phyloP scores from a whole-genome alignment of 2,797 vertebrate genomes.

The Luscinia megarhynchos region DNA sequence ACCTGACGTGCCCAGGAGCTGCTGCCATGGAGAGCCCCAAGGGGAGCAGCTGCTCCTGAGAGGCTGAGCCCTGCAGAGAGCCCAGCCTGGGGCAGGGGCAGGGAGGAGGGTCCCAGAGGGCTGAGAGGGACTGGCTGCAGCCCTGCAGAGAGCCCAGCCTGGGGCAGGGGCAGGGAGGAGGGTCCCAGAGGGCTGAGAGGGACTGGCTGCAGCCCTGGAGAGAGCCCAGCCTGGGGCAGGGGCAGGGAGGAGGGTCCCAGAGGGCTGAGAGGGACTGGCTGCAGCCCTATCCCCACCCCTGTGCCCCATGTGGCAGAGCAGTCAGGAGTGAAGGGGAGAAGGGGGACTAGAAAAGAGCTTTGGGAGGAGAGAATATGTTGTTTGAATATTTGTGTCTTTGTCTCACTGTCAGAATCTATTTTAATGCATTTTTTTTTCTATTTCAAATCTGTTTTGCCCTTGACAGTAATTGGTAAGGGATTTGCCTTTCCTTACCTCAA shows the following conservation, averaged over 20 bases:
- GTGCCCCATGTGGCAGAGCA: not conserved
- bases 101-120: too few relatives aligned
- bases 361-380: not conserved
- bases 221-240: not conserved
- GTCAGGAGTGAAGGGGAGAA: fast-evolving
- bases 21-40: not conserved
- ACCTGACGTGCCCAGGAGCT: fast-evolving
- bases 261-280: not conserved
- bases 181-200: not conserved
- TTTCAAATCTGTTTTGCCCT: not conserved
- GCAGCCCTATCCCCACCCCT: not conserved
- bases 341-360: not conserved
- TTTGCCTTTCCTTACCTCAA: not conserved
- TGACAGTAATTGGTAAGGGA: not conserved
- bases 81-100: too few relatives aligned
- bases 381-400: not conserved
- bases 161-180: not conserved
- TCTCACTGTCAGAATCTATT: not conserved
- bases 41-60: not conserved
- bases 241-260: not conserved
- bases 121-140: not conserved
- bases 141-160: not conserved
- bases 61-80: too few relatives aligned
- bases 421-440: not conserved
- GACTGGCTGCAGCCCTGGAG: not conserved